These are phyloP conservation scores for Hybos culiciformis DNA, from an alignment of 2,888 invertebrate genomes.

Conservation along the genomic window DNA sequence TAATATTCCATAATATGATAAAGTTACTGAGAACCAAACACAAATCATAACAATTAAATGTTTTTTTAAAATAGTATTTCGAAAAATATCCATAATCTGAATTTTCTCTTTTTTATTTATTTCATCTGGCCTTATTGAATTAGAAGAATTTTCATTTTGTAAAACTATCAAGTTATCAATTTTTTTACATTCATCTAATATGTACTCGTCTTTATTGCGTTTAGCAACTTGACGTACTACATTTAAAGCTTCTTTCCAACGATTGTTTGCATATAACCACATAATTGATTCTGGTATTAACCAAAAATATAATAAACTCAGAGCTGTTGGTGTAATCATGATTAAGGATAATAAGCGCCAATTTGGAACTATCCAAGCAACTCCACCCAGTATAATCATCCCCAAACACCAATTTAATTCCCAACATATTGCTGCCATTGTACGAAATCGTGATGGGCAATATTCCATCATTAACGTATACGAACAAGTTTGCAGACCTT, in stretches of 20 bases:
- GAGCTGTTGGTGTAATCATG: slow-evolving; percentile 36
- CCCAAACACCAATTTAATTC: slow-evolving; percentile 38
- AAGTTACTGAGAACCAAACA: slow-evolving; percentile 34
- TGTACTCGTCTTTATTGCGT: background rate
- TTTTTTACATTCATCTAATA: slow-evolving; percentile 13
- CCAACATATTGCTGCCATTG: slow-evolving; percentile 36
- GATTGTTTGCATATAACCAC: background rate
- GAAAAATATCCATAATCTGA: slow-evolving; percentile 10
- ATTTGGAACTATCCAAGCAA: slow-evolving; percentile 36
- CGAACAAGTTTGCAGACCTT: slow-evolving; percentile 38
- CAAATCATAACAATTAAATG: slow-evolving; percentile 16
- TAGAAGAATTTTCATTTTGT: background rate
- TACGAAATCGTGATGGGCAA: slow-evolving; percentile 35
- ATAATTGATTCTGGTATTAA: slow-evolving; percentile 14
- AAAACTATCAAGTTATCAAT: background rate
- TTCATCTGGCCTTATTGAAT: slow-evolving; percentile 5
- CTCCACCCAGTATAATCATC: slow-evolving; percentile 33
- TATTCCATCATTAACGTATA: slow-evolving; percentile 39
- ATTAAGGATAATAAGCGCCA: slow-evolving; percentile 41
- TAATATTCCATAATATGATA: slow-evolving; percentile 35
- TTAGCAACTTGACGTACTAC: background rate
- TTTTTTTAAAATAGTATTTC: slow-evolving; percentile 13
- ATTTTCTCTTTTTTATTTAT: background rate
- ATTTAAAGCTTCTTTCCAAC: background rate
- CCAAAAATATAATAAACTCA: slow-evolving; percentile 35